Conservation (phyloP, 2,888 invertebrate species). For the Labia minor region DNA sequence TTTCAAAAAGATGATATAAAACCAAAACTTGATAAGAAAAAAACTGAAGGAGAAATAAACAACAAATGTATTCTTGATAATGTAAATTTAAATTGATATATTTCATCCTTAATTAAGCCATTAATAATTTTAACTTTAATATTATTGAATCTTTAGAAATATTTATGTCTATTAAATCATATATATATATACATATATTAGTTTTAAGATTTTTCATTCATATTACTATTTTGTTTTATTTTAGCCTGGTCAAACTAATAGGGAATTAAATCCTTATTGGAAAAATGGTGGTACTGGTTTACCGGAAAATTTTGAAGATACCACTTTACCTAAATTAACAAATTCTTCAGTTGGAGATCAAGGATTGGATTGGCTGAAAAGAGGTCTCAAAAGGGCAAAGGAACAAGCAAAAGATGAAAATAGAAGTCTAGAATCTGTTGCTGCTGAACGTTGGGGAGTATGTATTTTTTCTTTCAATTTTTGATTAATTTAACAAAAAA, state of each 20-base stretch:
- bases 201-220: constrained; percentile 7
- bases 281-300: constrained; percentile 78
- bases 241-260: constrained; percentile 54
- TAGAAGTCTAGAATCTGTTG: constrained; percentile 43
- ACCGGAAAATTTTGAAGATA: constrained; percentile 43
- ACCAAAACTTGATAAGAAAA: constrained; percentile 31
- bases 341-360: constrained; percentile 38
- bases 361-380: constrained; percentile 43
- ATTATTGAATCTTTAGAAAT: background rate
- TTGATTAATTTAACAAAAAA: background rate
- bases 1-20: constrained; percentile 31
- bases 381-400: constrained; percentile 42
- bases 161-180: constrained; percentile 2
- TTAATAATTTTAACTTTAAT: background rate
- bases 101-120: too few species aligned
- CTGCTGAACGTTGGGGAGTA: constrained; percentile 48
- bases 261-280: constrained; percentile 89
- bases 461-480: constrained; percentile 28
- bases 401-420: constrained; percentile 45
- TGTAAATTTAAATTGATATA: too few species aligned
- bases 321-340: constrained; percentile 29
- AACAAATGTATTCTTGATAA: constrained; percentile 40
- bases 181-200: background rate
- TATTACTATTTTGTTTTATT: constrained; percentile 32
- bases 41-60: constrained; percentile 36